A percentile compares a stretch with the other conserved stretches of the same genome.
These are phyloP conservation scores for Hapalemur alaotrensis DNA, from an alignment of 2,797 vertebrate species.

Conservation along the genomic window DNA sequence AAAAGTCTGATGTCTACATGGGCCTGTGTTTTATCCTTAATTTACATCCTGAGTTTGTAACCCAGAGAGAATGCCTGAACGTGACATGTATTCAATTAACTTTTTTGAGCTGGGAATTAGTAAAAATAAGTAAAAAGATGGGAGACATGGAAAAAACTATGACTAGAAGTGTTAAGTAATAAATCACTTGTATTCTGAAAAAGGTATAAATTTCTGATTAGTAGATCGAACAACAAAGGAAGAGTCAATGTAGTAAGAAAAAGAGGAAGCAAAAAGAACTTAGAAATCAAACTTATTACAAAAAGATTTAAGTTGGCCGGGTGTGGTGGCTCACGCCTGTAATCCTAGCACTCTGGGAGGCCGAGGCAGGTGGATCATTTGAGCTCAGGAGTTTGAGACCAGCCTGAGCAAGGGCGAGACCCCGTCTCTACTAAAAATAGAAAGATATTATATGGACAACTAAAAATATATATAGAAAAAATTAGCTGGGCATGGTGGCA, in stretches of 20 bases:
- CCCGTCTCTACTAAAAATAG: no score
- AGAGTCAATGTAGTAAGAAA: not conserved
- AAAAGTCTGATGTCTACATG: not conserved
- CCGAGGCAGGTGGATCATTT: no score
- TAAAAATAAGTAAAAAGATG: not conserved
- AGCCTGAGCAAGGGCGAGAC: no score
- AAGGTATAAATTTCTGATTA: not conserved
- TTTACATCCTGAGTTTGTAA: not conserved
- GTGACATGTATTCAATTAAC: not conserved
- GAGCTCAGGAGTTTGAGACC: no score
- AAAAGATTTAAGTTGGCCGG: not conserved
- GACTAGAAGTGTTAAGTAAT: not conserved
- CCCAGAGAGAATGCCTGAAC: not conserved
- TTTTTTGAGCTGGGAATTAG: not conserved
- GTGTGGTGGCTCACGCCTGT: no score
- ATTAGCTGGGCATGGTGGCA: no score
- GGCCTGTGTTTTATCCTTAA: not conserved
- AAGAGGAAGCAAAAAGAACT: not conserved
- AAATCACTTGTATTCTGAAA: not conserved
- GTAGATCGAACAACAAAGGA: not conserved
- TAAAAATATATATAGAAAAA: no score
- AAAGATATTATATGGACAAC: no score
- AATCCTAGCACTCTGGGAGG: no score
- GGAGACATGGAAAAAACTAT: not conserved
- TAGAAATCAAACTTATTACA: conserved; percentile 2